These are phyloP conservation scores for Tiliacea aurago DNA, from an alignment of 2,888 invertebrate species.

Conservation along the genomic window DNA sequence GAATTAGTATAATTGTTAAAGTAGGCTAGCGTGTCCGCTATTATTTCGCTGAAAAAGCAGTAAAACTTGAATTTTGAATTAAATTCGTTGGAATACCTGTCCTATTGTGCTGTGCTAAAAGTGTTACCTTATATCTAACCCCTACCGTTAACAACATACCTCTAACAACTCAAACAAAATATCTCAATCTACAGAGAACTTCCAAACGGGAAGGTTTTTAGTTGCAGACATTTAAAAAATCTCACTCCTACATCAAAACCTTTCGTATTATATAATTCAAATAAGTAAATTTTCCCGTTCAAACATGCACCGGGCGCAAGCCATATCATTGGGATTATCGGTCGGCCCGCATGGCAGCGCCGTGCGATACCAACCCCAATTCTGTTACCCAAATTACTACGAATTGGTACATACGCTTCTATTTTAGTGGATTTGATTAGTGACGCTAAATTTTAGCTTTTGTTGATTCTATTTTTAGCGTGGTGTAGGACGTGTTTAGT, in stretches of 20 bases:
- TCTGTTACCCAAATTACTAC: slow-evolving; percentile 77
- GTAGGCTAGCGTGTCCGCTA: too few relatives aligned
- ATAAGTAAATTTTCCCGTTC: slow-evolving; percentile 32
- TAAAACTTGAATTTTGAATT: too few relatives aligned
- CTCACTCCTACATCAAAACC: neutral
- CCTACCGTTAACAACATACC: neutral
- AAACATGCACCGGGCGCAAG: slow-evolving; percentile 67
- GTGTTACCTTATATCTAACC: neutral
- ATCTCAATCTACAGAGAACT: neutral
- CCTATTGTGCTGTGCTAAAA: too few relatives aligned
- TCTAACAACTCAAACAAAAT: neutral
- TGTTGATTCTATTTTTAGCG: neutral
- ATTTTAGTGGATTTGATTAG: slow-evolving; percentile 57
- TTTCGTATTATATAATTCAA: neutral
- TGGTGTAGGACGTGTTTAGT: too few relatives aligned
- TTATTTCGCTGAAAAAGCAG: too few relatives aligned
- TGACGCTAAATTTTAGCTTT: slow-evolving; percentile 38
- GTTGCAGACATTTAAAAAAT: too few relatives aligned
- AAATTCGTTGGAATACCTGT: too few relatives aligned
- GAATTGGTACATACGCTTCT: slow-evolving; percentile 59
- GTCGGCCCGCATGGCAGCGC: slow-evolving; percentile 77
- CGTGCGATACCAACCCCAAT: slow-evolving; percentile 75
- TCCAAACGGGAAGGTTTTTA: neutral
- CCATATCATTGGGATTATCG: slow-evolving; percentile 80
- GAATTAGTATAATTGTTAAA: too few relatives aligned